Percentiles rank a stretch among this genome's conserved stretches.
phyloP scores from a whole-genome alignment of 2,888 invertebrate genomes.

The Exocentrus adspersus region DNA sequence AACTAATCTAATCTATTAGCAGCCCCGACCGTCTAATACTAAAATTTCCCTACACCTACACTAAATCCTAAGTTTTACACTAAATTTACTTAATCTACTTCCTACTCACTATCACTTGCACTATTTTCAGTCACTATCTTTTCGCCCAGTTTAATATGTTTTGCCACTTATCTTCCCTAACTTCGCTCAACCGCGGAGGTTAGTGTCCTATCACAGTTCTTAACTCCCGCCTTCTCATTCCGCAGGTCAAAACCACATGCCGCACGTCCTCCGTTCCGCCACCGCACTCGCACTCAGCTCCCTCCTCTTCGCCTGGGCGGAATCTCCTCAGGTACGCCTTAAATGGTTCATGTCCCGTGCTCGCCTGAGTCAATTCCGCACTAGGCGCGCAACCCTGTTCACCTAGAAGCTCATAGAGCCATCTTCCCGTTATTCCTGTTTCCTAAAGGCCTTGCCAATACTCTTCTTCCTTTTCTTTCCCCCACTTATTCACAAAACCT shows the following conservation, averaged over 20 bases:
- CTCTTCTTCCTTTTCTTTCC: not conserved
- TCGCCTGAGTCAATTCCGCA: not conserved
- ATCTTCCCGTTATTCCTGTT: not conserved
- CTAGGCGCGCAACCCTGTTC: not conserved
- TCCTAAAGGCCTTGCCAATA: not conserved
- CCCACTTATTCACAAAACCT: not conserved
- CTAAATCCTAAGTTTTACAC: too few relatives aligned
- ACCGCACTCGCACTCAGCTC: not conserved
- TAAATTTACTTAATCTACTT: too few relatives aligned
- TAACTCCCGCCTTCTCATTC: not conserved
- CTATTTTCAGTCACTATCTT: not conserved
- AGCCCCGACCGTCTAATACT: too few relatives aligned
- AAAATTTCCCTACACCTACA: too few relatives aligned
- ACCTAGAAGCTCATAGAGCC: not conserved
- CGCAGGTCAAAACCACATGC: not conserved
- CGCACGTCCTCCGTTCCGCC: not conserved
- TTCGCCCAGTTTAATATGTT: not conserved
- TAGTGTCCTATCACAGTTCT: not conserved
- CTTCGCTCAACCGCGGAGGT: not conserved
- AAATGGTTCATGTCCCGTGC: not conserved
- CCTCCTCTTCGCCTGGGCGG: not conserved
- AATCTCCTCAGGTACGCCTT: not conserved
- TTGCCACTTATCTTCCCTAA: not conserved
- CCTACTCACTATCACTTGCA: not conserved
- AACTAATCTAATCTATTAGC: too few relatives aligned